Evolutionary conservation across 2,888 invertebrate genomes (phyloP).

Genomic region (Oscheius myriophilus): DNA sequence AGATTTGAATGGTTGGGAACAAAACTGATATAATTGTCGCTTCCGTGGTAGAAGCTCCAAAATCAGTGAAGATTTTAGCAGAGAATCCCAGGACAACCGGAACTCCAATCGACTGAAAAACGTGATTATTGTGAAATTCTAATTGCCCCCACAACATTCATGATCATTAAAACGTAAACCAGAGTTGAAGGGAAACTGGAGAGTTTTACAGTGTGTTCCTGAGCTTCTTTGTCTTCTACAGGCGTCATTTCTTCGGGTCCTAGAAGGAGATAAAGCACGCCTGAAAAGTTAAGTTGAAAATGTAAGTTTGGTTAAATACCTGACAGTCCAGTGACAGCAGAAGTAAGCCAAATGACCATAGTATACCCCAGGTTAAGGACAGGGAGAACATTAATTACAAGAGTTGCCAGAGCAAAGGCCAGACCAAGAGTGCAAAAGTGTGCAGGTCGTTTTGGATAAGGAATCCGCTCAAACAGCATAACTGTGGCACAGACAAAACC

Average conservation of each 20-base stretch:
- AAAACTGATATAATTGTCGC: constrained; percentile 30
- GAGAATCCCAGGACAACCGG: constrained; percentile 52
- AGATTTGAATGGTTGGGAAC: constrained; percentile 34
- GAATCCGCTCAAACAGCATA: constrained; percentile 31
- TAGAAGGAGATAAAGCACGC: constrained; percentile 20
- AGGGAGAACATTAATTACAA: constrained; percentile 27
- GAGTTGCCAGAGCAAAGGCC: constrained; percentile 24
- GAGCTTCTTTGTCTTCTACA: neutral
- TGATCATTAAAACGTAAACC: constrained; percentile 32
- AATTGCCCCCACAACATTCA: constrained; percentile 35
- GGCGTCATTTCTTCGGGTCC: constrained; percentile 8
- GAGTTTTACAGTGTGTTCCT: neutral
- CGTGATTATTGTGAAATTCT: neutral
- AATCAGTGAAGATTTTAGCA: constrained; percentile 31
- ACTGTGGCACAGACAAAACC: constrained; percentile 58
- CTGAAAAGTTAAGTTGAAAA: constrained; percentile 5
- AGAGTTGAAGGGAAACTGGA: constrained; percentile 29
- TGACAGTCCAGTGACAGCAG: constrained; percentile 4
- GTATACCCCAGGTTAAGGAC: constrained; percentile 21
- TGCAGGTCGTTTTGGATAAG: constrained; percentile 21
- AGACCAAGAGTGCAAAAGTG: constrained; percentile 32
- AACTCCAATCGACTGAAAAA: constrained; percentile 51
- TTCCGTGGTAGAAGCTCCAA: constrained; percentile 16
- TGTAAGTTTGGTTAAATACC: constrained; percentile 17
- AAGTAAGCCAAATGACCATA: constrained; percentile 9